Conservation (phyloP, 2,888 invertebrate genomes). For the Synanthedon formicaeformis region DNA sequence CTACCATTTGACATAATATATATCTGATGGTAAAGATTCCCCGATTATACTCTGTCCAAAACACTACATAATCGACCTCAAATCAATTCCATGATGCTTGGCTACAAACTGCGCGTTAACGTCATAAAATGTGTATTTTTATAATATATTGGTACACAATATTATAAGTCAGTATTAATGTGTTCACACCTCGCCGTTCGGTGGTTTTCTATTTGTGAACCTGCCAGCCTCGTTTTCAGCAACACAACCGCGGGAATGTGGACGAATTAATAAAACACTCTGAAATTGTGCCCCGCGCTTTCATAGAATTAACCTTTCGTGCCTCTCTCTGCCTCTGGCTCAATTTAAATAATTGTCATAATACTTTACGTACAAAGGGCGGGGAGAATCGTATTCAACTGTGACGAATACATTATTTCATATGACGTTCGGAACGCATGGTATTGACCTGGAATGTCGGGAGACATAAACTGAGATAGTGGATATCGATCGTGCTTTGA, state of each 20-base stretch:
- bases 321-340: slow-evolving; percentile 1
- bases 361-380: not conserved
- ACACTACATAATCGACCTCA: too few relatives aligned
- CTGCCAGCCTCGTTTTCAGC: slow-evolving; percentile 7
- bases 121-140: not conserved
- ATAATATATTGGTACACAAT: slow-evolving; percentile 1
- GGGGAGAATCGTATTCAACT: too few relatives aligned
- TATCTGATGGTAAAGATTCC: too few relatives aligned
- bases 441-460: not conserved
- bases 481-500: not conserved
- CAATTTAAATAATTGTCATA: not conserved
- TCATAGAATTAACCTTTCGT: slow-evolving; percentile 2
- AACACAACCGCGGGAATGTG: slow-evolving; percentile 4
- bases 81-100: too few relatives aligned
- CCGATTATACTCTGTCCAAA: too few relatives aligned
- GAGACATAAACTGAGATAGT: not conserved
- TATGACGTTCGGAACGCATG: not conserved
- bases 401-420: too few relatives aligned
- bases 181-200: slow-evolving; percentile 6
- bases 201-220: slow-evolving; percentile 8
- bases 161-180: slow-evolving; percentile 5
- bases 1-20: too few relatives aligned
- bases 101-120: not conserved
- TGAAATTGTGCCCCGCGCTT: slow-evolving; percentile 2
- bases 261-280: slow-evolving; percentile 6